phyloP scores from a whole-genome alignment of 1,140 invertebrate genomes.

The Vanessa atalanta region DNA sequence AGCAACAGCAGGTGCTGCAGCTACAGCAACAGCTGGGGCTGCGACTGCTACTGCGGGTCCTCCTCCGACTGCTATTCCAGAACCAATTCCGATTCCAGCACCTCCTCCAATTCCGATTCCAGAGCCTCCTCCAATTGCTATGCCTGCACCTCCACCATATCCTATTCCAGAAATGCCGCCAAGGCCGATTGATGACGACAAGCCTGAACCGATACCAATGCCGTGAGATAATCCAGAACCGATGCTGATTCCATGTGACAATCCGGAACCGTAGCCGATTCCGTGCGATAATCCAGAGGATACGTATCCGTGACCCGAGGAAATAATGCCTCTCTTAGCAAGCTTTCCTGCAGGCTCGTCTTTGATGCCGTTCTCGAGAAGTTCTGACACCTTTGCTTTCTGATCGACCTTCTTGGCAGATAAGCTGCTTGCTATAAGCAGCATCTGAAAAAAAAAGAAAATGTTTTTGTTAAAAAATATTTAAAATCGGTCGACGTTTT shows the following conservation, averaged over 20 bases:
- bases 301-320: slow-evolving; percentile 43
- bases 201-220: slow-evolving; percentile 25
- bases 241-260: slow-evolving; percentile 26
- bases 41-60: slow-evolving; percentile 58
- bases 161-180: slow-evolving; percentile 34
- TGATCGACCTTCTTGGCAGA: slow-evolving; percentile 60
- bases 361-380: slow-evolving; percentile 67
- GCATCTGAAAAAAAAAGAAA: slow-evolving; percentile 53
- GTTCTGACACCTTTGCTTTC: slow-evolving; percentile 64
- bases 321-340: slow-evolving; percentile 58
- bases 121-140: slow-evolving; percentile 29
- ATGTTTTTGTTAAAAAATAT: background rate
- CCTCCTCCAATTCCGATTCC: slow-evolving; percentile 38
- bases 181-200: slow-evolving; percentile 21
- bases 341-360: slow-evolving; percentile 57
- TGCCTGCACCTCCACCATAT: slow-evolving; percentile 33
- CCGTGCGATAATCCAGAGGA: slow-evolving; percentile 30
- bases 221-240: slow-evolving; percentile 17
- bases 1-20: slow-evolving; percentile 50
- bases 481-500: background rate
- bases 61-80: slow-evolving; percentile 47
- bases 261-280: slow-evolving; percentile 17
- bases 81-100: slow-evolving; percentile 33
- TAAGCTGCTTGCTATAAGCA: slow-evolving; percentile 62
- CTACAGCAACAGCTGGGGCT: slow-evolving; percentile 60